A percentile compares a stretch with the other conserved stretches of the same genome.
Conservation (phyloP, 2,113 vertebrate species). For the Empidonax traillii region DNA sequence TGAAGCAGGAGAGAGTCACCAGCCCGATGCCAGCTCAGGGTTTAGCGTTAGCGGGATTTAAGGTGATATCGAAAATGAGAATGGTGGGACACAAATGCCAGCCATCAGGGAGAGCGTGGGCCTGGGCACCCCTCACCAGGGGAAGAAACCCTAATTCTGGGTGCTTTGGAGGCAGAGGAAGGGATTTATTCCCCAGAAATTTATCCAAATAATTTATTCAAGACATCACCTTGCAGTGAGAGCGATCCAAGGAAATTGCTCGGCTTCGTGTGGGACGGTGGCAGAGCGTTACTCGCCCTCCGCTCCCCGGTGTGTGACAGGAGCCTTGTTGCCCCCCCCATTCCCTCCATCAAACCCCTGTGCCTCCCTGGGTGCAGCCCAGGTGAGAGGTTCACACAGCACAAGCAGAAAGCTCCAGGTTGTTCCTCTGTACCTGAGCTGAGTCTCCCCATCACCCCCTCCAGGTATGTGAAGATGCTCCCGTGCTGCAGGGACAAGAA, state of each 20-base stretch:
- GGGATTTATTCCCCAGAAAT: neutral
- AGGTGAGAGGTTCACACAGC: neutral
- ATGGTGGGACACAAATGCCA: neutral
- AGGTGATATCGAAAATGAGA: neutral
- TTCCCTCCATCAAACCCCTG: neutral
- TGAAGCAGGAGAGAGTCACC: slow-evolving; percentile 5
- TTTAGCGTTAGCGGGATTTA: neutral
- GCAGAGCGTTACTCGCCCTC: neutral
- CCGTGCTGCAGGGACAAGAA: neutral
- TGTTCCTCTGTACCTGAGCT: neutral
- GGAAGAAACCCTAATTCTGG: neutral
- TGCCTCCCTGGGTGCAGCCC: neutral
- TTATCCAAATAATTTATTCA: neutral
- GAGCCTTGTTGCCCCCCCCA: neutral
- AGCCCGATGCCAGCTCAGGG: neutral
- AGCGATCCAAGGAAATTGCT: neutral
- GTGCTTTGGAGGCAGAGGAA: neutral
- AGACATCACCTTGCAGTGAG: neutral
- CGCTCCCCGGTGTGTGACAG: neutral
- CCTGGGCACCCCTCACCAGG: neutral
- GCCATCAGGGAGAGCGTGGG: neutral
- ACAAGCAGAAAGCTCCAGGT: neutral
- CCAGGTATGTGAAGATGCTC: neutral
- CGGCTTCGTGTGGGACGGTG: fast-evolving
- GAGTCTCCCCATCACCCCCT: neutral